A percentile compares a stretch with the other conserved stretches of the same genome.
Conservation (phyloP, 2,113 vertebrate species). For the Ceyx melanurus region DNA sequence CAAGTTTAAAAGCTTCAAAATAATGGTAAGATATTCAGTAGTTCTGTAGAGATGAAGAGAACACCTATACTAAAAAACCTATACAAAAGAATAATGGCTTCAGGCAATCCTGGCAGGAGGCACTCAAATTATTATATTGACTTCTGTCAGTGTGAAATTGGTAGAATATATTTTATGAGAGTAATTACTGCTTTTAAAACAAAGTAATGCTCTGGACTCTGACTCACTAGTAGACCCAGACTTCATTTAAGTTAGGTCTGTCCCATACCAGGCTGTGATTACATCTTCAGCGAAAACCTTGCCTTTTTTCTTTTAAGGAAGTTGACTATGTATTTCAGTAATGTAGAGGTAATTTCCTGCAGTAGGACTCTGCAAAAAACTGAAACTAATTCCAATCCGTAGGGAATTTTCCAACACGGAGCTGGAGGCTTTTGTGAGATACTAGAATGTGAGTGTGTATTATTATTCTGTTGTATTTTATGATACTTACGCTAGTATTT, state of each 20-base stretch:
- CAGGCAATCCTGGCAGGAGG: not conserved
- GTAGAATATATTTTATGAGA: not conserved
- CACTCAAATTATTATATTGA: not conserved
- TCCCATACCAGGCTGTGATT: rapidly evolving
- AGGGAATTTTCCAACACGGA: not conserved
- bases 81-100: not conserved
- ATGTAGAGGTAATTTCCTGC: not conserved
- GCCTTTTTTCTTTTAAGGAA: not conserved
- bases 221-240: not conserved
- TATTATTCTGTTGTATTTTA: not conserved
- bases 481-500: not conserved
- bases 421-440: not conserved
- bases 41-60: not conserved
- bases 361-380: not conserved
- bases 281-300: not conserved
- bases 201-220: not conserved
- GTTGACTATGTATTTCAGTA: not conserved
- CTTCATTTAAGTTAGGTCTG: not conserved
- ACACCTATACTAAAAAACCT: not conserved
- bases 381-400: not conserved
- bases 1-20: not conserved
- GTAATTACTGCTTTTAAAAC: not conserved
- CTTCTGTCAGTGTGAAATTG: not conserved
- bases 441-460: not conserved
- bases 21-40: not conserved